Percentiles rank a stretch among this genome's conserved stretches.
phyloP scores from a whole-genome alignment of 2,113 vertebrate species.

The Prunella himalayana region DNA sequence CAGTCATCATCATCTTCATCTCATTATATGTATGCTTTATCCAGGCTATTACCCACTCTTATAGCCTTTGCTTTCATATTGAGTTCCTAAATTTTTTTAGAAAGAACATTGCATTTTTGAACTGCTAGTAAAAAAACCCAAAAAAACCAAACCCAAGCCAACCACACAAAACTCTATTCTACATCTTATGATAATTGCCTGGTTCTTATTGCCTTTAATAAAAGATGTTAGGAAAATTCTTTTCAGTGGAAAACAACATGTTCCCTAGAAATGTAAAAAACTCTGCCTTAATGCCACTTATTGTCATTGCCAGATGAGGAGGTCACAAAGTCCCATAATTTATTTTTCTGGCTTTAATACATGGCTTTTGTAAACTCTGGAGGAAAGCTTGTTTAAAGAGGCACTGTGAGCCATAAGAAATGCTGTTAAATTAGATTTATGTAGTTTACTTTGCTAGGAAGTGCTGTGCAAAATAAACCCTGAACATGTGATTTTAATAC shows the following conservation, averaged over 20 bases:
- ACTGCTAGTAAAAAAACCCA: background rate
- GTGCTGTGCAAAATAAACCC: background rate
- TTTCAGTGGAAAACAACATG: background rate
- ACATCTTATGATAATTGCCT: background rate
- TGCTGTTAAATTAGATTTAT: background rate
- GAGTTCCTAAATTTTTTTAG: background rate
- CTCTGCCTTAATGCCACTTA: background rate
- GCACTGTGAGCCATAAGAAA: background rate
- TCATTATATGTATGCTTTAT: background rate
- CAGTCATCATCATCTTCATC: background rate
- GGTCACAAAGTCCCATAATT: background rate
- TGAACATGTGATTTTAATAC: background rate
- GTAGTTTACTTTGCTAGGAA: background rate
- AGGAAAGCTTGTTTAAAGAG: background rate
- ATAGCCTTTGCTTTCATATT: background rate
- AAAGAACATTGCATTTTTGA: background rate
- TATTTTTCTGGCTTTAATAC: background rate
- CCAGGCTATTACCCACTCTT: background rate
- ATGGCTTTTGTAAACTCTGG: background rate
- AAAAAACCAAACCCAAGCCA: accelerated
- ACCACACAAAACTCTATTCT: background rate
- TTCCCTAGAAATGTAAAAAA: background rate
- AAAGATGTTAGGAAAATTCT: background rate
- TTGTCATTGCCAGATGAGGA: background rate
- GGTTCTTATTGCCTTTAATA: background rate